Evolutionary conservation across 2,888 invertebrate genomes (phyloP).

Genomic region (Sesia bembeciformis): DNA sequence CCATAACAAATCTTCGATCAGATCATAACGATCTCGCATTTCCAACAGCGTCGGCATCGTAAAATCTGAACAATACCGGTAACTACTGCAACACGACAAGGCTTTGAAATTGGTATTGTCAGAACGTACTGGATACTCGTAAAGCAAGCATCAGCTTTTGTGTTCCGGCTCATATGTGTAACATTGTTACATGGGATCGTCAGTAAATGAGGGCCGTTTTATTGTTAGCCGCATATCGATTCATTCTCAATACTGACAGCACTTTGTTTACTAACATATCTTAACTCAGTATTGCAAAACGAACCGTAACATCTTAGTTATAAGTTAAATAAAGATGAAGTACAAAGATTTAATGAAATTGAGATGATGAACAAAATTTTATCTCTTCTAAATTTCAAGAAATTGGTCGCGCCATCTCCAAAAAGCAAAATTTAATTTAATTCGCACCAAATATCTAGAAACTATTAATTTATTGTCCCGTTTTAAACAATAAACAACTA

Average conservation of each 20-base stretch:
- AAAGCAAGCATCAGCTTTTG: conserved; percentile 46
- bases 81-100: conserved; percentile 47
- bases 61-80: conserved; percentile 47
- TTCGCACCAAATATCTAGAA: too few species aligned
- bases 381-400: too few species aligned
- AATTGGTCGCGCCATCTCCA: too few species aligned
- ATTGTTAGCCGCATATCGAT: conserved; percentile 7
- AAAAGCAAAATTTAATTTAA: too few species aligned
- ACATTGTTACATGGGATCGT: conserved; percentile 41
- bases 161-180: conserved; percentile 38
- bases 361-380: too few species aligned
- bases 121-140: conserved; percentile 34
- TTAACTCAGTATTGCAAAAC: neutral
- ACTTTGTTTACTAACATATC: neutral
- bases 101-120: conserved; percentile 54
- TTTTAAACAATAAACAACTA: too few species aligned
- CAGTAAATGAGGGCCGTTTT: conserved; percentile 24
- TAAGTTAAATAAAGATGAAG: too few species aligned
- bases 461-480: too few species aligned
- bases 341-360: too few species aligned
- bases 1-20: neutral
- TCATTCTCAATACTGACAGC: conserved; percentile 9
- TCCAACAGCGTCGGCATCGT: conserved; percentile 26
- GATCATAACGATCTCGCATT: conserved; percentile 22
- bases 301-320: too few species aligned